These are phyloP conservation scores for Phylloscopus trochilus DNA, from an alignment of 2,113 vertebrate species.

Conservation along the genomic window DNA sequence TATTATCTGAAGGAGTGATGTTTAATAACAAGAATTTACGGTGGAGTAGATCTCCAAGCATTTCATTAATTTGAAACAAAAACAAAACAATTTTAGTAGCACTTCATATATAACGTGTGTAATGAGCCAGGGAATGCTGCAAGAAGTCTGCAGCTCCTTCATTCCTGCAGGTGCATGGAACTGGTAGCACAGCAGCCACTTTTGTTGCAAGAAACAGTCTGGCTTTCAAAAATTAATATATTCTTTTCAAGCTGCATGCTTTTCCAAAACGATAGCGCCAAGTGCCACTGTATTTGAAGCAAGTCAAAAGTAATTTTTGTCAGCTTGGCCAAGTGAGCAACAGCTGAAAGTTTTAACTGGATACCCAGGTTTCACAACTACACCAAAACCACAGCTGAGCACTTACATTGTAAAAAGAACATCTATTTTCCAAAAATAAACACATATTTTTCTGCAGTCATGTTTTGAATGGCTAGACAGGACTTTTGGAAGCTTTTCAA, in stretches of 20 bases:
- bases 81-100: neutral
- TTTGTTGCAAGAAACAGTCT: neutral
- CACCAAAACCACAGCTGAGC: neutral
- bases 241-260: neutral
- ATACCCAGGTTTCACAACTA: neutral
- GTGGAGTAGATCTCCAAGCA: neutral
- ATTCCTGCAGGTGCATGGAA: neutral
- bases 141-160: neutral
- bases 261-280: neutral
- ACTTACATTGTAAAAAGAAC: neutral
- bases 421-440: neutral
- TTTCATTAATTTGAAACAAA: neutral
- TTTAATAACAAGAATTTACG: neutral
- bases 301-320: neutral
- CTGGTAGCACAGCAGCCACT: neutral
- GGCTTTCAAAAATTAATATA: neutral
- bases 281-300: neutral
- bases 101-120: neutral
- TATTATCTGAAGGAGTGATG: neutral
- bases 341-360: neutral
- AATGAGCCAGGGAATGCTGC: neutral
- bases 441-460: neutral
- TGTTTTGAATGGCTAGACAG: neutral
- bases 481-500: slow-evolving; percentile 30
- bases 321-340: neutral